Evolutionary conservation across 2,797 vertebrate genomes (phyloP).

Genomic region (Paedocypris micromegethes): DNA sequence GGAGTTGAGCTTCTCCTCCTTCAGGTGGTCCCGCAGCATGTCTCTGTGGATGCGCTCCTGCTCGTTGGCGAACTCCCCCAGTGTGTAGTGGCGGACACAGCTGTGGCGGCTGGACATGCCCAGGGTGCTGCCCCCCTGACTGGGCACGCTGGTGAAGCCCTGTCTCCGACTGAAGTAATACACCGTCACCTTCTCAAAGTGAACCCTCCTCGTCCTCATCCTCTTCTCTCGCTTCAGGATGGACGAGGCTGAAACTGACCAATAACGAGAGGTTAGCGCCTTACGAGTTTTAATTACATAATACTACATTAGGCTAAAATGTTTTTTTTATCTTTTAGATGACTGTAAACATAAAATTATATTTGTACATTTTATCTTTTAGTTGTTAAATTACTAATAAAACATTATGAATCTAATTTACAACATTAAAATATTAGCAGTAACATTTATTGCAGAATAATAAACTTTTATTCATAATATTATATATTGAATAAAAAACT

Average conservation of each 20-base stretch:
- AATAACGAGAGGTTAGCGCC: too few species aligned
- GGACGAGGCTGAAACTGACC: constrained; percentile 77
- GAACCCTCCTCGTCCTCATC: constrained; percentile 88
- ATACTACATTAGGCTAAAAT: too few species aligned
- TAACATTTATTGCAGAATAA: too few species aligned
- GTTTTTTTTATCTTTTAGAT: too few species aligned
- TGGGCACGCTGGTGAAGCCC: constrained; percentile 98
- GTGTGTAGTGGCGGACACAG: constrained; percentile 88
- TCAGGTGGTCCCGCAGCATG: constrained; percentile 92
- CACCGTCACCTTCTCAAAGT: constrained; percentile 96
- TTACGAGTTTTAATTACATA: too few species aligned
- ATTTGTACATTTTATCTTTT: too few species aligned
- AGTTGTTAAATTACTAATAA: too few species aligned
- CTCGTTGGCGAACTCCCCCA: constrained; percentile 93
- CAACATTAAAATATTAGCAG: too few species aligned
- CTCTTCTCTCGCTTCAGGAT: constrained; percentile 95
- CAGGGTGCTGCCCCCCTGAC: constrained; percentile 95
- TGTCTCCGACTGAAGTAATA: constrained; percentile 96
- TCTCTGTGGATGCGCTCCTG: constrained; percentile 91
- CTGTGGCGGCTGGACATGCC: constrained; percentile 97
- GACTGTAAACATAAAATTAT: too few species aligned
- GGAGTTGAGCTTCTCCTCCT: constrained; percentile 95
- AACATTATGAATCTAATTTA: too few species aligned
- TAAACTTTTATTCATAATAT: too few species aligned
- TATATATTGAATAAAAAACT: too few species aligned